Evolutionary conservation across 2,888 invertebrate genomes (phyloP), one percentile per base, ranked within the genome.

Genomic region (Lasius fuliginosus): DNA sequence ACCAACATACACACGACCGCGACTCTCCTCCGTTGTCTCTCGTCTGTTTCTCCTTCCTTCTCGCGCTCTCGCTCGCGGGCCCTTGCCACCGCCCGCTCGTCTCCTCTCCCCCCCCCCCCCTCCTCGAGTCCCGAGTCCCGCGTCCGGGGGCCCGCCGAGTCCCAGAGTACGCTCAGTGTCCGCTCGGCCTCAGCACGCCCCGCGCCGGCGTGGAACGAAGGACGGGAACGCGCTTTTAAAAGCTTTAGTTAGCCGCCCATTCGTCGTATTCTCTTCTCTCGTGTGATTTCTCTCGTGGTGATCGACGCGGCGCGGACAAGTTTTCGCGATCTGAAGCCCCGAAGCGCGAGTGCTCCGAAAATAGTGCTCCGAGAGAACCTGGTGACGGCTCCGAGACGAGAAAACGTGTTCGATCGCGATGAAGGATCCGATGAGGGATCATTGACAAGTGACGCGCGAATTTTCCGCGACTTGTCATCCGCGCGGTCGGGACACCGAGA

Each of bases 161-260:
- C 84, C 85, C 86, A 75, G 87, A 86, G 86, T 85, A 86, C 86
- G 90, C 91, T 92, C 93, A 93, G 93, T 93, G 87, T 91, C 91
- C 91, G 92, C 91, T 92, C 92, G 90, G 91, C 93, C 90, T 92
- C 90, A 90, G 91, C 91, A 91, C 91, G 91, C 90, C 91, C 91
- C 89, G 85, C 73, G 84, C 86, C 75, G 67, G 65, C 49, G 49
- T 30, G 85, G 87, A 85, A 83, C 82, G 74, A 87, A 84, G 64
- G 62, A 82, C 76, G 40, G 46, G 62, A 79, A 23, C 83, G 82
- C 40, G 69, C 64, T 88, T 89, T 86, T 85, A 77, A 85, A 86
- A 88, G 74, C 36, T 56, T 23, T 23, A 23, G 23, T 23, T 23
- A 23, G 64, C 62, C 27, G 49, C 83, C 30, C 64, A 36, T 58